Evolutionary conservation across 2,888 invertebrate species (phyloP), one percentile per base, ranked within the genome.

Genomic region (Acanthococcus lagerstroemiae): DNA sequence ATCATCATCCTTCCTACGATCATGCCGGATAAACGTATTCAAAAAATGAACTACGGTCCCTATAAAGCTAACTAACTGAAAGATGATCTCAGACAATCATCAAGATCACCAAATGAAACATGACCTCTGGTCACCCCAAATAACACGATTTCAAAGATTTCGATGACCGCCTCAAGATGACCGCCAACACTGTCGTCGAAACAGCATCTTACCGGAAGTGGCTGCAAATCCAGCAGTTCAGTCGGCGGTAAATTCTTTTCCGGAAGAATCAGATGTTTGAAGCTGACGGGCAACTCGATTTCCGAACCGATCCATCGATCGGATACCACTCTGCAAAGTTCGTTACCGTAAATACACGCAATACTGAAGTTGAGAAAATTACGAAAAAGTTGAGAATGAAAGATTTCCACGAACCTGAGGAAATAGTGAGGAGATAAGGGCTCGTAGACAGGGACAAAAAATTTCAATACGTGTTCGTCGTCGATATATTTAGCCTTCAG

Each of bases 221-320:
- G 96, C 76, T 99, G 97, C 45, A 99, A 80, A 77, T 99, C 99
- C 63, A 99, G 79, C 69, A 99, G 79, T 74, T 99, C 99, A 0
- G 99, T 99, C 0, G 97, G 95, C 0, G 97, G 97, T 52, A 95
- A 84, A 78, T 95, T 96, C 79, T 99, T 97, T 77, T 99, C 99
- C 0, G 99, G 99, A 46, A 99, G 78, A 71, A 99, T 92, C 58
- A 99, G 81, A 78, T 99, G 97, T 0, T 95, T 84, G 80, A 99
- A 99, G 0, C 95, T 96, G 0, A 99, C 95, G 0, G 99, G 97
- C 17, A 99, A 80, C 73, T 94, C 90, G 0, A 95, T 95, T 77
- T 96, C 96, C 0, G 95, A 89, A 0, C 92, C 94, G 76, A 93
- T 89, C 92, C 92, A 93, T 73, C 91, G 83, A 75, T 92, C 92